Evolutionary conservation across 2,797 vertebrate species (phyloP), one percentile per base, ranked within the genome.

Genomic region (Lithobates sylvaticus): DNA sequence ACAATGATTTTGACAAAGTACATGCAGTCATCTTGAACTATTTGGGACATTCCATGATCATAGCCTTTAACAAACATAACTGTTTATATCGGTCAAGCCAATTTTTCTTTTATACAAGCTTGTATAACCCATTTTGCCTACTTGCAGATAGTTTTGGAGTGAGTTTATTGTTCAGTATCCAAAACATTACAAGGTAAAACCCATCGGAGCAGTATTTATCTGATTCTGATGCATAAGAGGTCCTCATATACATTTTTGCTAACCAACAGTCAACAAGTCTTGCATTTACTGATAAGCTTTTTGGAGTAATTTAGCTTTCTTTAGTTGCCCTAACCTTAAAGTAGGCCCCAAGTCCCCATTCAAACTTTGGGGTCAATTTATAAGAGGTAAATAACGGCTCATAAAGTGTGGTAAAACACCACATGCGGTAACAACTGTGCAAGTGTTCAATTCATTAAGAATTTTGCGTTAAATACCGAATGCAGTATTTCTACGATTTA

Each of bases 1-100:
- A n/a, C n/a, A 61, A 76, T 70, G 74, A 68, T 74, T 27, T 50
- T 84, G 73, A 76, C 10, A 39, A 84, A 84, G 74, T 21, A 16
- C 82, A 84, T 84, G 82, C 73, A 50, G 29, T 69, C 67, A 69
- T 39, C 23, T 69, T 58, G 64, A 50, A 54, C 18, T 84, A 42
- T 84, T 84, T 64, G 47, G 27, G 39, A 84, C 67, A 75, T 50
- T 36, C 21, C 13, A 13, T 36, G 54, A 18, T 13, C 76, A 50
- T 68, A 84, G 69, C 44, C 61, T 76, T 84, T 54, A 50, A 27
- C 10, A 47, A 81, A 18, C 68, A 81, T 27, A 70, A 64, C 12
- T 82, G 50, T 82, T 73, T 74, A 73, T 36, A 73, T 10, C 23
- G 10, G 6, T 9, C 54, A 74, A 82, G 70, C 54, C 67, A 81